Evolutionary conservation across 2,888 invertebrate genomes (phyloP).

Genomic region (Ectropis crepuscularia): DNA sequence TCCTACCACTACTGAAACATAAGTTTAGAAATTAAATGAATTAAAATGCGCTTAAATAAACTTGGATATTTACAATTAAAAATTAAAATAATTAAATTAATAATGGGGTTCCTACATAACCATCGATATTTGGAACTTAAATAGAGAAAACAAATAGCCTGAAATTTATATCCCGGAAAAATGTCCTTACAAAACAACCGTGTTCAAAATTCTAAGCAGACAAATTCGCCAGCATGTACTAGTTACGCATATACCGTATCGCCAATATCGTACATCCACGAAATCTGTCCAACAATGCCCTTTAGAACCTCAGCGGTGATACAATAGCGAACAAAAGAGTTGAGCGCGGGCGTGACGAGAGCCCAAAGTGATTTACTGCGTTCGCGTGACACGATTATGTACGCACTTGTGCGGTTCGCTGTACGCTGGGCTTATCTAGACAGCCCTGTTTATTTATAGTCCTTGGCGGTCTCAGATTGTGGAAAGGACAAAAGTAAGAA

Average conservation of each 20-base stretch:
- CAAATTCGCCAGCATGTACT: too few relatives aligned
- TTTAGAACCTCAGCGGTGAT: slow-evolving; percentile 39
- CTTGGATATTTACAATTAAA: too few relatives aligned
- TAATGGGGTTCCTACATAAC: too few relatives aligned
- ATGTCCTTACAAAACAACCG: too few relatives aligned
- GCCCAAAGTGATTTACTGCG: slow-evolving; percentile 43
- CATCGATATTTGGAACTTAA: too few relatives aligned
- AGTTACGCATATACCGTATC: slow-evolving; percentile 22
- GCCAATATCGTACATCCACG: slow-evolving; percentile 14
- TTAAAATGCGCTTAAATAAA: too few relatives aligned
- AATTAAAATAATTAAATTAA: too few relatives aligned
- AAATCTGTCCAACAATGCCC: slow-evolving; percentile 39
- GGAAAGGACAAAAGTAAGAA: background rate
- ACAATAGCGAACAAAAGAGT: slow-evolving; percentile 47
- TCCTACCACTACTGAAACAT: too few relatives aligned
- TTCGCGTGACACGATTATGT: slow-evolving; percentile 41
- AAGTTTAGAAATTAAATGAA: too few relatives aligned
- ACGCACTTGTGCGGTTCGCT: slow-evolving; percentile 42
- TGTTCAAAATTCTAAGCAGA: too few relatives aligned
- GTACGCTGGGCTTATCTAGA: slow-evolving; percentile 29
- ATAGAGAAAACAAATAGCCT: too few relatives aligned
- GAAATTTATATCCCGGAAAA: too few relatives aligned
- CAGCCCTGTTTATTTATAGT: slow-evolving; percentile 23
- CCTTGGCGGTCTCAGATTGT: slow-evolving; percentile 8
- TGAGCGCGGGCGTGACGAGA: slow-evolving; percentile 41